These are phyloP conservation scores for Flexamia atlantica DNA, from an alignment of 2,888 invertebrate genomes.

Conservation along the genomic window DNA sequence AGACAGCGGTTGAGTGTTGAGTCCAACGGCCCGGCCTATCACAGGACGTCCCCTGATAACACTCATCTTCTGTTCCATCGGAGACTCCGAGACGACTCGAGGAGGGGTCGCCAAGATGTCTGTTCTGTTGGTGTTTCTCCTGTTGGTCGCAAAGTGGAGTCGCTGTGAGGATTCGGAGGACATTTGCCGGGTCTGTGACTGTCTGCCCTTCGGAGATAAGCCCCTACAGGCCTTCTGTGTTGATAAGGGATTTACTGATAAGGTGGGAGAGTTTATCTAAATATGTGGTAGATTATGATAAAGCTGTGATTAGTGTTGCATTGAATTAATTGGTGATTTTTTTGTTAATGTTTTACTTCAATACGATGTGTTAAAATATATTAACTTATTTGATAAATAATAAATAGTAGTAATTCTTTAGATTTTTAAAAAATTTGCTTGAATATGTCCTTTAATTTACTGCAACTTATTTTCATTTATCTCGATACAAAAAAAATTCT, in stretches of 20 bases:
- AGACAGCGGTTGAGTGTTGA: conserved; percentile 1
- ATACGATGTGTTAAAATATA: no score
- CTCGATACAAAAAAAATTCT: no score
- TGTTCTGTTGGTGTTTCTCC: background rate
- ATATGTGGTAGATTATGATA: no score
- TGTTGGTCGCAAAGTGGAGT: background rate
- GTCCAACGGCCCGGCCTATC: background rate
- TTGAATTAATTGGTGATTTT: no score
- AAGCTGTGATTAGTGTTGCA: no score
- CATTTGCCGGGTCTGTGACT: conserved; percentile 15
- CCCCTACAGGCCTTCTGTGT: conserved; percentile 23
- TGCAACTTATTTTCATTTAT: no score
- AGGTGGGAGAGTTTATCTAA: background rate
- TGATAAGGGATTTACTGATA: conserved; percentile 1
- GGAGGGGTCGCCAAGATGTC: conserved; percentile 30
- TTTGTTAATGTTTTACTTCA: no score
- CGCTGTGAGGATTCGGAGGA: background rate
- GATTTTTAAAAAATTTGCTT: no score
- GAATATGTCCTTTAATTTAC: no score
- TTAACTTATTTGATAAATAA: no score
- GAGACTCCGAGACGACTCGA: background rate
- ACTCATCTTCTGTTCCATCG: background rate
- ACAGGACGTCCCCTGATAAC: conserved; percentile 46
- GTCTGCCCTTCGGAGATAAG: background rate
- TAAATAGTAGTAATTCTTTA: no score